These are phyloP conservation scores for Capromys pilorides DNA, from an alignment of 2,797 vertebrate species.

Conservation along the genomic window DNA sequence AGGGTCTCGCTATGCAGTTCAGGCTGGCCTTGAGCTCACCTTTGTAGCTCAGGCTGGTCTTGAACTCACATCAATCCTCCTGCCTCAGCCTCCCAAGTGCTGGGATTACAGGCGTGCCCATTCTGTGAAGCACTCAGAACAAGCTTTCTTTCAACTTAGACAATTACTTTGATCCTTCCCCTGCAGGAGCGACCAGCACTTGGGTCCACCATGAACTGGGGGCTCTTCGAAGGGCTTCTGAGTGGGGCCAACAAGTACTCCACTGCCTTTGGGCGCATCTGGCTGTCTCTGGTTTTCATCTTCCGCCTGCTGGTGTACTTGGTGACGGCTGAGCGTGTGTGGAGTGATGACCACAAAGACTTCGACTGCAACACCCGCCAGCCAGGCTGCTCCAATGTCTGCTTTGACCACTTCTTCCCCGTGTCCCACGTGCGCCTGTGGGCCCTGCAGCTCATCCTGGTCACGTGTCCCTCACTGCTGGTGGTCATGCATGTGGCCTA, in stretches of 20 bases:
- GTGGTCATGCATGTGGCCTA: conserved; percentile 97
- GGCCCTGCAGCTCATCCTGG: conserved; percentile 99
- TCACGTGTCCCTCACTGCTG: conserved; percentile 95
- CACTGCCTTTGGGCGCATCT: conserved; percentile 95
- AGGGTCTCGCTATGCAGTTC: too few relatives aligned
- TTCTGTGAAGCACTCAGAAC: not conserved
- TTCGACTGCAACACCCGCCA: conserved; percentile 95
- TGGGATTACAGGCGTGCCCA: too few relatives aligned
- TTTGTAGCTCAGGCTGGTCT: too few relatives aligned
- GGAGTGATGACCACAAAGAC: conserved; percentile 97
- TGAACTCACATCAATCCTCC: too few relatives aligned
- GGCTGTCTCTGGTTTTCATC: conserved; percentile 97
- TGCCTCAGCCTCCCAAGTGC: too few relatives aligned
- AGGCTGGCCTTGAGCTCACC: too few relatives aligned
- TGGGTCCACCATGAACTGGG: conserved; percentile 93
- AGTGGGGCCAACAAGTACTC: conserved; percentile 96
- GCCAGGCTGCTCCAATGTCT: conserved; percentile 96
- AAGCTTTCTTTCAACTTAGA: not conserved
- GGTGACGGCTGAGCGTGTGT: conserved; percentile 95
- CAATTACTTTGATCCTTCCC: not conserved
- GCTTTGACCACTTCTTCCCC: conserved; percentile 95
- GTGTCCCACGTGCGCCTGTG: conserved; percentile 96
- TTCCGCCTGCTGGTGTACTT: conserved; percentile 96
- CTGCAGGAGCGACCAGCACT: not conserved
- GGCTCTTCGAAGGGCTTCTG: conserved; percentile 92